Base-by-base conservation (phyloP, 1,140 invertebrate species). In the Drosophila paulistorum region DNA sequence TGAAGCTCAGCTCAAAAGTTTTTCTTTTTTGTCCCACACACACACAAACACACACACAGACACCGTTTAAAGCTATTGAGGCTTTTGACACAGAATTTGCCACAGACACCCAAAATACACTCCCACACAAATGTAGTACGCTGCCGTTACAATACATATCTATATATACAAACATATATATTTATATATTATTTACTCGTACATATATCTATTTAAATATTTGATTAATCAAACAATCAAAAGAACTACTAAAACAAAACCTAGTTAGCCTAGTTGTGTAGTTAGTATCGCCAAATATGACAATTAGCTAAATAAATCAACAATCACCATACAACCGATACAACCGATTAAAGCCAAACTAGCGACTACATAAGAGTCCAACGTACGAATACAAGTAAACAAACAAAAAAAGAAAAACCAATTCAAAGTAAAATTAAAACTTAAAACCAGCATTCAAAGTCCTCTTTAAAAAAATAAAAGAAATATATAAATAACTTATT, bases 101-200 rank as follows among this genome's bases (percentile, higher is more conserved):
- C 45, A 74, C 71, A 74, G 30, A 54, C 64, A 9, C 35, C 35
- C 9, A 37, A 10, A 10, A 45, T 48, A 57, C 6, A 41, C 6
- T 6, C 14, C n/a, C 9, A 39, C 14, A 20, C 33, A 60, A 23
- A 11, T 37, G 45, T 51, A 51, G 45, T 37, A 39, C 74, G 74
- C 74, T 77, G 74, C 61, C 77, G 74, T 77, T 77, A 37, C 77
- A 74, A 71, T 61, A 77, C 72, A 68, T 68, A 51, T 63, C 65
- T 58, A 48, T 75, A 68, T 73, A 26, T 68, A 69, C 69, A 69
- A 39, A 48, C 48, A 73, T 68, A 58, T 58, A 68, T 75, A 68
- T 75, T 65, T 62, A 68, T 75, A 75, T 63, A 75, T 75, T 45
- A 74, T 74, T 66, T 73, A 73, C 42, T 51, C 45, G 45, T 51